These are phyloP conservation scores for Chaenogobius annularis DNA, from an alignment of 2,113 vertebrate genomes.

Conservation along the genomic window DNA sequence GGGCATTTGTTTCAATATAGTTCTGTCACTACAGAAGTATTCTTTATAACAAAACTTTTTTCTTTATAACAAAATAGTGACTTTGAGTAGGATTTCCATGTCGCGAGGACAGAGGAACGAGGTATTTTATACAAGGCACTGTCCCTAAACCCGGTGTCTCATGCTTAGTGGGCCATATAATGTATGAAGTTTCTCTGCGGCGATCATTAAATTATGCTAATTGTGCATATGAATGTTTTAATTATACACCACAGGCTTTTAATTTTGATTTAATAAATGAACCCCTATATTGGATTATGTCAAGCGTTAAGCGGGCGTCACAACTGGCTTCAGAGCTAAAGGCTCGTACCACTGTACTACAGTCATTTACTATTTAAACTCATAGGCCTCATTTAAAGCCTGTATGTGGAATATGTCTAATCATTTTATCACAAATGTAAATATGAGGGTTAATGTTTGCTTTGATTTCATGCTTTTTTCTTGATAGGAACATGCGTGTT, in stretches of 20 bases:
- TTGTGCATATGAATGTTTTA: constrained; percentile 62
- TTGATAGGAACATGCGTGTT: constrained; percentile 9
- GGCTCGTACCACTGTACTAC: neutral
- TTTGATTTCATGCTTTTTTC: constrained; percentile 9
- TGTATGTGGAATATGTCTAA: constrained; percentile 29
- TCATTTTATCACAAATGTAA: constrained; percentile 34
- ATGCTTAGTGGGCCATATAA: constrained; percentile 54
- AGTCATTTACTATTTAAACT: neutral
- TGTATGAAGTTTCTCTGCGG: constrained; percentile 60
- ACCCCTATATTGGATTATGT: constrained; percentile 58
- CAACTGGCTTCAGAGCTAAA: constrained; percentile 11
- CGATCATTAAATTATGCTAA: constrained; percentile 72
- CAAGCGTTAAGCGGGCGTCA: constrained; percentile 30
- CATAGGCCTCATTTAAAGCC: constrained; percentile 13
- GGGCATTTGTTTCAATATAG: neutral
- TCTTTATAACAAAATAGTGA: neutral
- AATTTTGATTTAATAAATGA: constrained; percentile 65
- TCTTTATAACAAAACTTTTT: neutral
- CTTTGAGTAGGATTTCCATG: neutral
- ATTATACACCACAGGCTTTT: constrained; percentile 65
- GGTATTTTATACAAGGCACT: constrained; percentile 10
- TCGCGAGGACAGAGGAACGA: neutral
- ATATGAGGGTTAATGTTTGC: constrained; percentile 17
- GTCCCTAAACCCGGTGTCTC: constrained; percentile 54
- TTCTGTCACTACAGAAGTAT: neutral